Conservation (phyloP, 2,888 invertebrate species). For the Xylophagus ater region DNA sequence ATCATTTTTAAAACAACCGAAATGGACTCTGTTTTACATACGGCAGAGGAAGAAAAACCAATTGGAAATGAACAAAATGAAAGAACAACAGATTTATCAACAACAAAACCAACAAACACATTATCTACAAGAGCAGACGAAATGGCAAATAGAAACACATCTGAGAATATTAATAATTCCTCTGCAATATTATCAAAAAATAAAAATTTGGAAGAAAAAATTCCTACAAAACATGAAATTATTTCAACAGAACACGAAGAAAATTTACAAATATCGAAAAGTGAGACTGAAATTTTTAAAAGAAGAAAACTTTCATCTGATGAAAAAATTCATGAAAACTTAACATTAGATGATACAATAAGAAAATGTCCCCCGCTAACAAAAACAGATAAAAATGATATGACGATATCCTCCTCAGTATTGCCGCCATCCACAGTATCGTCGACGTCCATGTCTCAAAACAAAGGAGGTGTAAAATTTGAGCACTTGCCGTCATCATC, state of each 20-base stretch:
- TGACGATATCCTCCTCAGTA: background rate
- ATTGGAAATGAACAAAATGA: conserved; percentile 1
- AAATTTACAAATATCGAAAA: background rate
- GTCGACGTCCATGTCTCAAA: background rate
- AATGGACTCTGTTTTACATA: conserved; percentile 16
- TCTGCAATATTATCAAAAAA: no score
- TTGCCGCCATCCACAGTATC: background rate
- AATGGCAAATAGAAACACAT: background rate
- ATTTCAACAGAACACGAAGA: background rate
- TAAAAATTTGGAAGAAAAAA: background rate
- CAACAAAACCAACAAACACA: conserved; percentile 3
- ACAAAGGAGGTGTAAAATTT: no score
- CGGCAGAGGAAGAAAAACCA: conserved; percentile 12
- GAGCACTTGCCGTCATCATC: background rate
- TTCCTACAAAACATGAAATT: background rate
- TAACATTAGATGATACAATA: conserved; percentile 1
- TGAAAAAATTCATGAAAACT: background rate
- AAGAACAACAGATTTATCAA: conserved; percentile 1
- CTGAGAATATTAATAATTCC: no score
- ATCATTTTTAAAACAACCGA: conserved; percentile 11
- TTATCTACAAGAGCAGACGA: background rate
- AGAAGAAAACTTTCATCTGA: background rate
- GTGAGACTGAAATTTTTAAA: background rate
- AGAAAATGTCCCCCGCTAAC: background rate
- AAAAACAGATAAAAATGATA: background rate